phyloP scores from a whole-genome alignment of 2,888 invertebrate species.

The Cordilura impudica region DNA sequence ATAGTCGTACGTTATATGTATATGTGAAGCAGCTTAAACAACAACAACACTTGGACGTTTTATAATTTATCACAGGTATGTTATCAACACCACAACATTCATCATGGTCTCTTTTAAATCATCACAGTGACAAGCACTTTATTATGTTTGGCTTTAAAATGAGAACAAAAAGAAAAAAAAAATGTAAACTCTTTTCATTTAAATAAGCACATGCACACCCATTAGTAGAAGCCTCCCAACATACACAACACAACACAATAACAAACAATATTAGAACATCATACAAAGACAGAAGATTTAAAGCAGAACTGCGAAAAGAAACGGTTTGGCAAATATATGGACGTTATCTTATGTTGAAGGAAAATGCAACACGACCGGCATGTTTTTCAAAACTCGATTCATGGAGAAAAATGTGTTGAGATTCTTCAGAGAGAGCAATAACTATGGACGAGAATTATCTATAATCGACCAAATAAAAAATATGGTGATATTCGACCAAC shows the following conservation, averaged over 20 bases:
- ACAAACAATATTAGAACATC: neutral
- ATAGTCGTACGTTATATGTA: neutral
- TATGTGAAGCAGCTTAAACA: neutral
- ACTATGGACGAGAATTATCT: too few relatives aligned
- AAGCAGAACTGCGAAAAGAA: neutral
- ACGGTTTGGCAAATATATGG: neutral
- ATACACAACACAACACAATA: neutral
- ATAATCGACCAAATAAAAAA: too few relatives aligned
- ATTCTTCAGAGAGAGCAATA: too few relatives aligned
- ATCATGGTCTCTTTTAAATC: conserved; percentile 61
- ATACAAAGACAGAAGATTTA: neutral
- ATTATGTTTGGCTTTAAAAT: conserved; percentile 46
- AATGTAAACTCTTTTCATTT: conserved; percentile 2
- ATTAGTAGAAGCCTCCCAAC: too few relatives aligned
- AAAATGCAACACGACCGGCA: neutral
- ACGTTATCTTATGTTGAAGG: neutral
- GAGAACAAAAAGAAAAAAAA: neutral
- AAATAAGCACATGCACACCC: neutral
- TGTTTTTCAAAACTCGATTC: too few relatives aligned
- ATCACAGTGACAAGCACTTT: conserved; percentile 61
- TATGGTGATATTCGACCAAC: too few relatives aligned
- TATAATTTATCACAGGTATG: conserved; percentile 58
- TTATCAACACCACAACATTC: conserved; percentile 59
- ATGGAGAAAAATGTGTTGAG: too few relatives aligned
- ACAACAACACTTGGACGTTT: conserved; percentile 32